Base-by-base conservation (phyloP, 2,113 vertebrate species). In the Hassar affinis region DNA sequence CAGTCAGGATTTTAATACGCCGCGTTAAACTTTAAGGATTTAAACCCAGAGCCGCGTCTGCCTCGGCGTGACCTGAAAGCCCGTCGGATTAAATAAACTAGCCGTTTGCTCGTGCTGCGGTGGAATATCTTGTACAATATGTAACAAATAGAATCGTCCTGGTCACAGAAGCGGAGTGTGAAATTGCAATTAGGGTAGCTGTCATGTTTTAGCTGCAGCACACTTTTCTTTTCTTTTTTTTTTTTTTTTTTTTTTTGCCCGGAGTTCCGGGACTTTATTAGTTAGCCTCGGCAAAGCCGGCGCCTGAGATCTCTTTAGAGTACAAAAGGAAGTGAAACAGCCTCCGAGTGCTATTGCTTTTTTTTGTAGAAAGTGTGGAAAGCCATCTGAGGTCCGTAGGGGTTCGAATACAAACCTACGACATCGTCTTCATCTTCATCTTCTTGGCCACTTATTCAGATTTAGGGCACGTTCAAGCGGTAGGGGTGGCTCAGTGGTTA, bases 131-230 rank as follows among this genome's bases (percentile, higher is more conserved):
- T 25, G 38, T 27, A 57, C 6, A 49, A 74, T 18, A 71, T 71
- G 33, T 69, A 72, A 33, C 49, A 71, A 45, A 51, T 45, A 69
- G 51, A 47, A 52, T 54, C 18, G 5, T 38, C 14, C 81, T 20
- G 71, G 15, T 35, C 42, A 22, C 38, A 75, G 57, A 47, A 76
- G 71, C 56, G 1, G 71, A 51, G 72, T 76, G 71, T 83, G 81
- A 77, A 83, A 83, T 52, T 83, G 57, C 47, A 76, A 64, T 77
- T 77, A 64, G 42, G 18, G 49, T 51, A 83, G 30, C 69, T 62
- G 71, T 66, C 72, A 66, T 83, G 81, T 66, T 83, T 77, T 61
- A 27, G 81, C 57, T 38, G 42, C 11, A 51, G 57, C 57, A 22
- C 57, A n/a, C n/a, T n/a, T n/a, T n/a, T n/a, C n/a, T n/a, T n/a